These are phyloP conservation scores for Agelastica alni DNA, from an alignment of 2,888 invertebrate species.

Conservation along the genomic window DNA sequence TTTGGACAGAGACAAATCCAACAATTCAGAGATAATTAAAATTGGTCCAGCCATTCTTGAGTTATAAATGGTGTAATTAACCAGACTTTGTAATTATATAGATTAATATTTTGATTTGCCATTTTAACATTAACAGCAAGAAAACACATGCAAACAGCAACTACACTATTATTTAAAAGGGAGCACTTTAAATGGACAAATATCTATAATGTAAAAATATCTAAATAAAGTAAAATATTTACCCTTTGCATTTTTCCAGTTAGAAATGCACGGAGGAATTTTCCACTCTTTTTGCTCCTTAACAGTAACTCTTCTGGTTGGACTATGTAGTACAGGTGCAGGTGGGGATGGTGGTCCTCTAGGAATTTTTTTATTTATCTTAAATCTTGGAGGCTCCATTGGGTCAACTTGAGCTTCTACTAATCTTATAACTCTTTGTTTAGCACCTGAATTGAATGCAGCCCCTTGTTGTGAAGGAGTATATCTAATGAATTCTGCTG, in stretches of 20 bases:
- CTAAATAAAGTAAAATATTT: too few relatives aligned
- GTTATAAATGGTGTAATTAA: too few relatives aligned
- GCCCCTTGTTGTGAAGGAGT: slow-evolving; percentile 98
- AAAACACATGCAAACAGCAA: too few relatives aligned
- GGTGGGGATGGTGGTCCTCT: slow-evolving; percentile 98
- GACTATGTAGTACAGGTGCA: slow-evolving; percentile 97
- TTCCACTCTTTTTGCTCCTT: slow-evolving; percentile 99
- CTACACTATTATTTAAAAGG: too few relatives aligned
- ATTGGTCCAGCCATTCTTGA: too few relatives aligned
- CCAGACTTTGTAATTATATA: too few relatives aligned
- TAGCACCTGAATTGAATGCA: slow-evolving; percentile 93
- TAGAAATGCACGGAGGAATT: slow-evolving; percentile 97
- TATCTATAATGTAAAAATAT: too few relatives aligned
- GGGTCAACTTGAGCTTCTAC: slow-evolving; percentile 95
- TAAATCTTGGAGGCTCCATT: slow-evolving; percentile 98
- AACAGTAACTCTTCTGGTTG: slow-evolving; percentile 94
- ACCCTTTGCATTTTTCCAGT: slow-evolving; percentile 99
- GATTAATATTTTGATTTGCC: too few relatives aligned
- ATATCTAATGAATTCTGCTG: slow-evolving; percentile 96
- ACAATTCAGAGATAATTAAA: too few relatives aligned
- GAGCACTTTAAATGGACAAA: too few relatives aligned
- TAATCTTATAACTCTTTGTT: slow-evolving; percentile 95
- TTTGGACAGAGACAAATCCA: too few relatives aligned
- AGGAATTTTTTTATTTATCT: slow-evolving; percentile 98
- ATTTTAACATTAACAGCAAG: too few relatives aligned